Evolutionary conservation across 2,797 vertebrate genomes (phyloP), one percentile per base, ranked within the genome.

Genomic region (Craterocephalus amniculus): DNA sequence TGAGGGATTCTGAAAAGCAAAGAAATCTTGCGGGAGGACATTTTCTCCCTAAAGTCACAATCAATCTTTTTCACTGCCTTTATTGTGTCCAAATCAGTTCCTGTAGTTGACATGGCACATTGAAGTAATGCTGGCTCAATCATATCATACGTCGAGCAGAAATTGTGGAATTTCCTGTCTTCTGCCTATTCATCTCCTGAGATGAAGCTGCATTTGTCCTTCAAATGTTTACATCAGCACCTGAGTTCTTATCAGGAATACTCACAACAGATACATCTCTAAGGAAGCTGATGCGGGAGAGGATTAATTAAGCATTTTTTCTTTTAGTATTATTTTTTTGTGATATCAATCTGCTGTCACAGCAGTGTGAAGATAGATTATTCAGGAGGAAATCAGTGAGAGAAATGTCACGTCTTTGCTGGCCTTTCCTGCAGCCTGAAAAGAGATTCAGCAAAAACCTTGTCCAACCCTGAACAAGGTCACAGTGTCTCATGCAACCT

Each of bases 201-300:
- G 76, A 87, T 64, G 69, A 77, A 87, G 70, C 22, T 68, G 32
- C 35, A 27, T 80, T 82, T 80, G 77, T 76, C 79, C 83, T 91
- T 86, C 72, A 80, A 55, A 86, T 76, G 77, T 90, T 89, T 81
- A 78, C 72, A 78, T 81, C 76, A 67, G 55, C 63, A 75, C 72
- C 66, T 76, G 70, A 85, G 83, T 72, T 35, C 58, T 36, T 29
- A 36, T 70, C 70, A 51, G 20, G 29, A 34, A 29, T 56, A 26
- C 32, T 38, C 49, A 58, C 24, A 26, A 4, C 54, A 48, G 45
- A 71, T 80, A 35, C 11, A 52, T 27, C 4, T 48, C 34, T 3
- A 40, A 40, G 74, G 10, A 54, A 13, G 36, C 20, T 11, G 3
- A 27, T 67, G 56, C 24, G 31, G 9, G 4, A 45, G 11, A 8